These are phyloP conservation scores for Myocastor coypus DNA, from an alignment of 2,113 vertebrate genomes.

Conservation along the genomic window DNA sequence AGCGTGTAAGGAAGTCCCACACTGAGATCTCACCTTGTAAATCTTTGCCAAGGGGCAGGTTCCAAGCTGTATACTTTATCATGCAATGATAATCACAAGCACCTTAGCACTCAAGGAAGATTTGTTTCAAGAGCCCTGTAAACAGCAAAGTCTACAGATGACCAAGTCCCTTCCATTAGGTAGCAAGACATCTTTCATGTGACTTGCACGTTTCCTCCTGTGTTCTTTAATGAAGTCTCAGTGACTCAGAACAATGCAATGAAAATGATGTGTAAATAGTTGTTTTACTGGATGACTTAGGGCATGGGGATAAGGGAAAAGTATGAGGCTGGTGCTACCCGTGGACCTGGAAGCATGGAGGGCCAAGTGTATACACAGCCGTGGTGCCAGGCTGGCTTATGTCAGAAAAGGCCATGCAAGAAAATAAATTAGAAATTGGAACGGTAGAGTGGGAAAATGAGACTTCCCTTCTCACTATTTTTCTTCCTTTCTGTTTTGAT, in stretches of 20 bases:
- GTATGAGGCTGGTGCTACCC: not conserved
- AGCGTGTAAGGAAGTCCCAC: too few species aligned
- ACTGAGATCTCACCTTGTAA: not conserved
- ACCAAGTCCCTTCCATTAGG: not conserved
- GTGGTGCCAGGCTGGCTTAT: too few species aligned
- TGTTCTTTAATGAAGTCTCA: not conserved
- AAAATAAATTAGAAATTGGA: not conserved
- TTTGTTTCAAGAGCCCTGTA: not conserved
- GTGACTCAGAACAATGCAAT: not conserved
- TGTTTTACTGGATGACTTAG: not conserved
- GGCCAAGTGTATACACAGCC: not conserved
- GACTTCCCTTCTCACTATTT: not conserved
- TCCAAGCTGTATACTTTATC: not conserved
- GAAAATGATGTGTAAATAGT: not conserved
- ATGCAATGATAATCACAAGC: not conserved
- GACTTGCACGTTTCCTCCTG: not conserved
- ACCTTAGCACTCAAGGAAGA: not conserved
- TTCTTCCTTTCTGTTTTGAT: not conserved
- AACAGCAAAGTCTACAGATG: not conserved
- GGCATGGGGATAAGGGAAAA: not conserved
- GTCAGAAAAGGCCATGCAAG: not conserved
- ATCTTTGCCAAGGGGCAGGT: not conserved
- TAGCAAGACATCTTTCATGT: not conserved
- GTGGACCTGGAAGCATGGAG: too few species aligned
- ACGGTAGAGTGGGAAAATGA: not conserved